Base-by-base conservation (phyloP, 1,140 invertebrate genomes). In the Streblospio benedicti region DNA sequence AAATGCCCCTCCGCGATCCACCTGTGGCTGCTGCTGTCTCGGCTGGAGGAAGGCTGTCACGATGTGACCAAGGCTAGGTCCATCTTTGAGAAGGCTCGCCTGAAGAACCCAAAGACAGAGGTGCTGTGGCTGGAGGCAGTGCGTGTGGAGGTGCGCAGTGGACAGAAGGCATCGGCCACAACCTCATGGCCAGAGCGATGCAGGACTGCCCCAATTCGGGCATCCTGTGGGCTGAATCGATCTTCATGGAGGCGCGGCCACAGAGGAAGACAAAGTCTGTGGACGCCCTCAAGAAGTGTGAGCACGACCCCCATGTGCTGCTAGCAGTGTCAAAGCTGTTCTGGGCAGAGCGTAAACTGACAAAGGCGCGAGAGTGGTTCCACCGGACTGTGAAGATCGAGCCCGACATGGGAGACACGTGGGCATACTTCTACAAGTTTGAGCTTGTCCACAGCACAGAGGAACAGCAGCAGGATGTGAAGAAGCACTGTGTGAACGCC, bases 361-460 rank as follows among this genome's bases (percentile, higher is more conserved):
- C n/a, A 12, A 56, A 56, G 28, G 94, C 93, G 63, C 80, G 96
- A 35, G 91, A 97, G 70, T 99, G 97, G 97, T 98, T 99, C 72
- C 91, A 94, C 69, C 80, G 92, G 80, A 85, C 89, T 68, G 82
- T 99, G 0, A 98, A 99, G 81, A 90, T 99, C 65, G 94, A 99
- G 76, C 87, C 92, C 0, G 94, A 99, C 79, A 80, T 96, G 16
- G 97, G 96, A 3, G 97, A 99, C 81, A 90, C 92, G 0, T 99
- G 95, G 94, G 93, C 92, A 0, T 91, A 89, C 80, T 97, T 91
- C 81, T 97, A 95, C 76, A 96, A 96, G 76, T 99, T 99, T 82
- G 96, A 99, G 78, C 69, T 91, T 6, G 70, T 93, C 3, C 89
- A 97, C 77, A 96, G 97, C 20, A 94, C 85, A 0, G 86, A 92